These are phyloP conservation scores for Carettochelys insculpta DNA, from an alignment of 2,113 vertebrate genomes.

Conservation along the genomic window DNA sequence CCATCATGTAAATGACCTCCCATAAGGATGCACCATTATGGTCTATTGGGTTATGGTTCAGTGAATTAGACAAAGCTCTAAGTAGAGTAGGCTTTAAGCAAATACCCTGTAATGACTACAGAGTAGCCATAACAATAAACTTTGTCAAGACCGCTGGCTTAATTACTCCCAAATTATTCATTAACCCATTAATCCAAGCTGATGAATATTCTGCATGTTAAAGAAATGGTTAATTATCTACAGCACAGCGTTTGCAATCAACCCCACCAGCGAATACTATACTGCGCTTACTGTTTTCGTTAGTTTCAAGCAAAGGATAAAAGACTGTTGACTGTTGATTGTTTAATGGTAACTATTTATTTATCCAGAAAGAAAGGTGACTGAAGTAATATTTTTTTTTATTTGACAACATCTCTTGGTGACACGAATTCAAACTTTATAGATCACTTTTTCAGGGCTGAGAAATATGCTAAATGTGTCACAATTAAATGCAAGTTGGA, in stretches of 20 bases:
- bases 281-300: neutral
- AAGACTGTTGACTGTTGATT: neutral
- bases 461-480: neutral
- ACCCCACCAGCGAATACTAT: neutral
- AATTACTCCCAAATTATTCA: constrained; percentile 12
- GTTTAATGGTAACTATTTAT: neutral
- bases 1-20: constrained; percentile 21
- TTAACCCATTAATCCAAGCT: neutral
- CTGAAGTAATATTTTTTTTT: neutral
- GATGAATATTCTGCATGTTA: constrained; percentile 36
- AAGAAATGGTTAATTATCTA: constrained; percentile 26
- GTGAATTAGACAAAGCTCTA: constrained; percentile 37
- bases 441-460: neutral
- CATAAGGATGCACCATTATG: constrained; percentile 14
- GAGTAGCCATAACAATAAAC: constrained; percentile 43
- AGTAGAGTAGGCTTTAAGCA: constrained; percentile 20
- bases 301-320: neutral
- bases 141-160: neutral
- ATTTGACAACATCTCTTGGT: neutral
- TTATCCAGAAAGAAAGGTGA: neutral
- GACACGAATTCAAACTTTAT: neutral
- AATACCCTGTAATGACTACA: neutral
- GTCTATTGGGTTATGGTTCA: constrained; percentile 5
- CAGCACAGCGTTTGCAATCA: neutral
- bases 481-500: neutral